These are phyloP conservation scores for Trypoxylus dichotomus DNA, from an alignment of 1,140 invertebrate species.

Conservation along the genomic window DNA sequence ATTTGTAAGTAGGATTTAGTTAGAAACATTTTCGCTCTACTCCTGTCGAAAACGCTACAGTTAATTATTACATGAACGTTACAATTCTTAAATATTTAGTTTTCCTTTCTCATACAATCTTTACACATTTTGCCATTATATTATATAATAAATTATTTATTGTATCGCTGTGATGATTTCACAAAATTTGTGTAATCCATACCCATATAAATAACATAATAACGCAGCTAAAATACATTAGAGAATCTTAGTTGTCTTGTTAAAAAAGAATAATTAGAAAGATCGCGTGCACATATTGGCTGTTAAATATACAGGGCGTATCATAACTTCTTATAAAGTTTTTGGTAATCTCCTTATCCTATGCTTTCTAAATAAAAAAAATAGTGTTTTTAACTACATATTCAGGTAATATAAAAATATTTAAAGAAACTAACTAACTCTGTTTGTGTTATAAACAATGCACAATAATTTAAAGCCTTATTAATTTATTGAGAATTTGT, in stretches of 20 bases:
- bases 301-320: too few species aligned
- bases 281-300: too few species aligned
- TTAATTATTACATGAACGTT: not conserved
- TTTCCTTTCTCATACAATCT: not conserved
- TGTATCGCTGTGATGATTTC: constrained; percentile 24
- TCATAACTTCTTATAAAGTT: too few species aligned
- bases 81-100: not conserved
- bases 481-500: too few species aligned
- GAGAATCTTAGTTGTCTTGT: too few species aligned
- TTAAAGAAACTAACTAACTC: too few species aligned
- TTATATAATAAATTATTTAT: constrained; percentile 26
- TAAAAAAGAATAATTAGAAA: not conserved
- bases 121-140: not conserved
- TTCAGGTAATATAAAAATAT: too few species aligned
- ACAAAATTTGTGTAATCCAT: not conserved
- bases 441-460: too few species aligned
- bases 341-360: too few species aligned
- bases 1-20: constrained; percentile 40
- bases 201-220: not conserved
- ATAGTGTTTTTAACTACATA: too few species aligned
- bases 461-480: too few species aligned
- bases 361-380: too few species aligned
- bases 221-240: not conserved
- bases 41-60: not conserved
- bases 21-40: constrained; percentile 25